A percentile compares a stretch with the other conserved stretches of the same genome.
These are phyloP conservation scores for Agapornis roseicollis DNA, from an alignment of 2,113 vertebrate genomes.

Conservation along the genomic window DNA sequence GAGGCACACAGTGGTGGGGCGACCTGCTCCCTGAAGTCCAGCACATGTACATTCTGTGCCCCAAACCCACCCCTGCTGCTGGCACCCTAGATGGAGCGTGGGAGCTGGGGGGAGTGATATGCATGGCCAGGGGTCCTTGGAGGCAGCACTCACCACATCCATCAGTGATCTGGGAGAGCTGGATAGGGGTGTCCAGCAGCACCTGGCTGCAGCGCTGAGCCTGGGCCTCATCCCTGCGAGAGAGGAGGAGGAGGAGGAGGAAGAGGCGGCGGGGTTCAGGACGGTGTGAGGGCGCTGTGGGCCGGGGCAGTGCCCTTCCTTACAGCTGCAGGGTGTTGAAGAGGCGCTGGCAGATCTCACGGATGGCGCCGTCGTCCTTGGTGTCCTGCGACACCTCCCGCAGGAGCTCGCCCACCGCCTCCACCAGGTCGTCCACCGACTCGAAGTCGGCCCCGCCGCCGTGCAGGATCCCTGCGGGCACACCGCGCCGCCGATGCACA, in stretches of 20 bases:
- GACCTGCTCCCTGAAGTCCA: not conserved
- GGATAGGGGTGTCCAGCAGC: constrained; percentile 90
- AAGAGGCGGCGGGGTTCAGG: not conserved
- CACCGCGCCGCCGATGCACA: not conserved
- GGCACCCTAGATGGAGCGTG: fast-evolving
- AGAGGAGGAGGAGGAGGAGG: not conserved
- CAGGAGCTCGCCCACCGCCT: constrained; percentile 91
- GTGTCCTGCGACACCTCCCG: constrained; percentile 88
- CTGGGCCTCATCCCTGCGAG: constrained; percentile 65
- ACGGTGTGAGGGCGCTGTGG: not conserved
- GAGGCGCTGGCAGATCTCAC: constrained; percentile 92
- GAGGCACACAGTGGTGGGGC: fast-evolving
- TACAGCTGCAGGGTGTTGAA: constrained; percentile 93
- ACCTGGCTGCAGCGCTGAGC: constrained; percentile 79
- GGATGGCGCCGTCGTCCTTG: constrained; percentile 89
- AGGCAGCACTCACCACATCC: constrained; percentile 79
- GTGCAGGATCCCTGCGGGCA: constrained; percentile 84
- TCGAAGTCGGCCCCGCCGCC: constrained; percentile 89
- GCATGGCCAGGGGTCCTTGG: not conserved
- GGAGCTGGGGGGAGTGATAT: fast-evolving
- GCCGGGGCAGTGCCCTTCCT: constrained; percentile 50
- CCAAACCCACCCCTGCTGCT: not conserved
- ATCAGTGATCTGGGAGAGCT: constrained; percentile 90
- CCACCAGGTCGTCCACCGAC: constrained; percentile 90
- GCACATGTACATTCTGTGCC: not conserved